Evolutionary conservation across 1,140 invertebrate genomes (phyloP).

Genomic region (Drosophila cardini): DNA sequence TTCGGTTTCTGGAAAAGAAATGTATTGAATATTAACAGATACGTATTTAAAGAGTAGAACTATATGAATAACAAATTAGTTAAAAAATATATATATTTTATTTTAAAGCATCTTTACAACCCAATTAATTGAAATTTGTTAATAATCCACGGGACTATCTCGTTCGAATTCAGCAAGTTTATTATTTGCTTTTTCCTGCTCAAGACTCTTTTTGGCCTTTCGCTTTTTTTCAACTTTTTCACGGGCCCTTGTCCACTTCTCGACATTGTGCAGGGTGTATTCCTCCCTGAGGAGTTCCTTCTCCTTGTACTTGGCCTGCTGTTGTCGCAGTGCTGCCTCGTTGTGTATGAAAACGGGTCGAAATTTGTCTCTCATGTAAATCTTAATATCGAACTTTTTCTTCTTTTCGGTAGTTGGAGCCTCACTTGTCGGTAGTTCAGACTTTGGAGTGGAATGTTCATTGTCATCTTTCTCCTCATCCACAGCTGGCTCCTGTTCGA

Average conservation of each 20-base stretch:
- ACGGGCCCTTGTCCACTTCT: conserved; percentile 47
- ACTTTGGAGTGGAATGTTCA: background rate
- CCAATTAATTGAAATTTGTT: no score
- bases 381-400: background rate
- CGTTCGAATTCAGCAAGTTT: no score
- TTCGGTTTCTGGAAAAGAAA: no score
- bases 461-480: background rate
- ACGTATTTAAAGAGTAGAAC: no score
- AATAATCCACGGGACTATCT: no score
- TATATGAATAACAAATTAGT: no score
- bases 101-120: no score
- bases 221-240: conserved; percentile 20
- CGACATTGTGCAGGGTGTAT: conserved; percentile 34
- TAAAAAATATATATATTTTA: no score
- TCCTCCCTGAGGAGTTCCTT: conserved; percentile 20
- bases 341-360: conserved; percentile 56
- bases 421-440: background rate
- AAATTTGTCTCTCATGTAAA: conserved; percentile 38
- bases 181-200: background rate
- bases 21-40: no score
- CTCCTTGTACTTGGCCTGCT: conserved; percentile 14
- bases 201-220: background rate
- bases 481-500: rapidly evolving
- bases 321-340: conserved; percentile 24
- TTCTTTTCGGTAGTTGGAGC: background rate